Conservation (phyloP, 1,140 invertebrate species). For the Philopotamus ludificatus region DNA sequence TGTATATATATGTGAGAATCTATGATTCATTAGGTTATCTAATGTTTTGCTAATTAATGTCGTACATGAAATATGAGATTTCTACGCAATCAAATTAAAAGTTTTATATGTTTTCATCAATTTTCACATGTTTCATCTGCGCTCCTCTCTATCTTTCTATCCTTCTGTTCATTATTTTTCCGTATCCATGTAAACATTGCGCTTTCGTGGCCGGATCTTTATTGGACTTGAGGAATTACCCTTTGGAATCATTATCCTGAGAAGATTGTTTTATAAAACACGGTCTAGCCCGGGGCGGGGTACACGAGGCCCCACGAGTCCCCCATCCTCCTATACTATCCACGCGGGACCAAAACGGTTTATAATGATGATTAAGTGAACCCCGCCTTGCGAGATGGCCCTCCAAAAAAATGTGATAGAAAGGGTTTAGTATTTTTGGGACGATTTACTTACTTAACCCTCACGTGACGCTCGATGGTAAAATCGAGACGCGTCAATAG, state of each 20-base stretch:
- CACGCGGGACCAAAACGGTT: slow-evolving; percentile 23
- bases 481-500: no score
- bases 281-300: slow-evolving; percentile 10
- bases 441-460: slow-evolving; percentile 23
- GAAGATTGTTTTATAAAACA: slow-evolving; percentile 21
- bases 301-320: neutral
- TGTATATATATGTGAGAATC: no score
- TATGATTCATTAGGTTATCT: no score
- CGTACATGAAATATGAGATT: no score
- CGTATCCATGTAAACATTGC: slow-evolving; percentile 1
- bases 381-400: slow-evolving; percentile 13
- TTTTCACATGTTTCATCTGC: no score
- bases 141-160: neutral
- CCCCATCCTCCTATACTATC: slow-evolving; percentile 1
- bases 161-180: neutral
- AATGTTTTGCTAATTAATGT: no score
- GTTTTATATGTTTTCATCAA: no score
- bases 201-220: slow-evolving; percentile 11
- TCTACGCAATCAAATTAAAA: no score
- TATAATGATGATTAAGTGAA: slow-evolving; percentile 35
- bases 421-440: slow-evolving; percentile 22
- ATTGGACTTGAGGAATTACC: neutral
- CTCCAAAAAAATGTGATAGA: slow-evolving; percentile 24
- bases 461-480: no score
- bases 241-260: slow-evolving; percentile 8